Evolutionary conservation across 2,888 invertebrate species (phyloP).

Genomic region (Hirudinaria manillensis): DNA sequence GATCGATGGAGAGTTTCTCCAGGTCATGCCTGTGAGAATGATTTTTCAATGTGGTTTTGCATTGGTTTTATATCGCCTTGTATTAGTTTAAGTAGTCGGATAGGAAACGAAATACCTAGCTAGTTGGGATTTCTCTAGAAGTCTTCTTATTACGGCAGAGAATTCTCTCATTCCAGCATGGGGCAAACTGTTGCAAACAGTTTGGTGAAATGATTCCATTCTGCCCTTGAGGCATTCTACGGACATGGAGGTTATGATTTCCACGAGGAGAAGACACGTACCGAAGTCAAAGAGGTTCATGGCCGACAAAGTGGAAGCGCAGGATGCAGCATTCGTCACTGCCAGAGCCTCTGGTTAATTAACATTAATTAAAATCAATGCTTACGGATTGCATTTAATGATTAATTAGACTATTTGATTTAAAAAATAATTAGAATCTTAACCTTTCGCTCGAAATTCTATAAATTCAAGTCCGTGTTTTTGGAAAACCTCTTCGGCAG

Average conservation of each 20-base stretch:
- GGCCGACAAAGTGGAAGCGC: slow-evolving; percentile 39
- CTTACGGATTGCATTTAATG: too few relatives aligned
- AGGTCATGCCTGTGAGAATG: background rate
- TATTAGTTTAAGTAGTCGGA: background rate
- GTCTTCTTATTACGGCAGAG: slow-evolving; percentile 25
- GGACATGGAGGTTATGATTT: slow-evolving; percentile 36
- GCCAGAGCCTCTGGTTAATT: slow-evolving; percentile 40
- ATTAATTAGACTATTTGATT: too few relatives aligned
- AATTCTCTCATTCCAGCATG: slow-evolving; percentile 39
- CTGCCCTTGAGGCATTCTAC: slow-evolving; percentile 36
- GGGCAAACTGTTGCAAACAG: slow-evolving; percentile 39
- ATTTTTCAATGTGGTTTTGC: background rate
- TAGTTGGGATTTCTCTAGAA: slow-evolving; percentile 37
- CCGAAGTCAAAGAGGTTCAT: slow-evolving; percentile 38
- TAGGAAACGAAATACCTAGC: slow-evolving; percentile 14
- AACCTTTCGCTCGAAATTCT: slow-evolving; percentile 39
- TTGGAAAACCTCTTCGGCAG: slow-evolving; percentile 38
- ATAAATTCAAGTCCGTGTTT: slow-evolving; percentile 38
- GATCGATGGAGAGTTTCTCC: background rate
- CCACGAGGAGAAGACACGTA: slow-evolving; percentile 37
- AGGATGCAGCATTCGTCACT: slow-evolving; percentile 40
- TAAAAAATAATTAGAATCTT: background rate
- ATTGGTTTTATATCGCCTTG: background rate
- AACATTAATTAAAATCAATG: too few relatives aligned
- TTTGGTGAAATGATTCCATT: slow-evolving; percentile 40